Base-by-base conservation (phyloP, 1,140 invertebrate genomes). In the Conus ventricosus region DNA sequence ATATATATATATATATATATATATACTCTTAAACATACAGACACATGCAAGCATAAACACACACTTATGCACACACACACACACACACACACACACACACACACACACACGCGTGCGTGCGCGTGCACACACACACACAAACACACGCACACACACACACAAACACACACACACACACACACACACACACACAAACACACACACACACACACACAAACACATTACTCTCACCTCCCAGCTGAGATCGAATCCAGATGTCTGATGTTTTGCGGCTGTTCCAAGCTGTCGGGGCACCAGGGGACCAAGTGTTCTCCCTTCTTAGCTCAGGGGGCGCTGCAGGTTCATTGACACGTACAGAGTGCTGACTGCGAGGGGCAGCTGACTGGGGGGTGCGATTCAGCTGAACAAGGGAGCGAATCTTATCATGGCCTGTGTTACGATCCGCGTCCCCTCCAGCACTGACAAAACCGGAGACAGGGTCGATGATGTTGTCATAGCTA, bases 391-490 rank as follows among this genome's bases (percentile, higher is more conserved):
- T 93, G 84, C 91, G 90, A 82, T 91, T 94, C 23, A 94, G 85
- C 78, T 94, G 94, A 27, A 93, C 93, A 20, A 95, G 78, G 0
- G 93, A 92, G 53, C 91, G 90, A 7, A 94, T 94, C 63, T 91
- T 90, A 27, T 89, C 91, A 84, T 92, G 91, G 2, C 93, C 93
- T n/a, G 93, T 94, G 67, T 93, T 92, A n/a, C 93, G 91, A 87
- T 94, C 93, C 4, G 94, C 91, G 91, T 95, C 94, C 20, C 93
- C 94, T 17, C 93, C 94, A 51, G 91, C 94, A 90, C 94, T 94
- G 13, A 95, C 93, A 90, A 95, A 95, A 4, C 94, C 94, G 17
- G 94, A 94, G 5, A 93, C 91, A 23, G 94, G 94, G 87, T 95
- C 94, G 25, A 95, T 91, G 80, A 93, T 93, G 82, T 94, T 94